Evolutionary conservation across 2,888 invertebrate species (phyloP), one percentile per base, ranked within the genome.

Genomic region (Drosophila flavopinicola): DNA sequence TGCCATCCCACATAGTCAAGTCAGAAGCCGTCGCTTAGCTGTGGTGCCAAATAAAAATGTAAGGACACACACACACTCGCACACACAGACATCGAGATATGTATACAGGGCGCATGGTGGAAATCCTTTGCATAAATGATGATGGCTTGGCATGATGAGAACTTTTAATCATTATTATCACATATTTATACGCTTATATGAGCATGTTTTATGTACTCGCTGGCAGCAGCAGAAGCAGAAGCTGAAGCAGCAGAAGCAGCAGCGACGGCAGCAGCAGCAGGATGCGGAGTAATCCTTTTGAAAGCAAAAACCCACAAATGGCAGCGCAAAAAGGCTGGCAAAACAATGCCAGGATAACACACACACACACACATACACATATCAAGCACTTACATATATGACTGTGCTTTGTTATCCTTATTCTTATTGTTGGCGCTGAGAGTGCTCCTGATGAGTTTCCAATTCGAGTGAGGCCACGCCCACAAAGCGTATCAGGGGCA

Each of bases 141-240:
- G 86, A 83, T 83, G 84, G 78, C 71, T 45, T 68, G 65, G 78
- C 86, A 80, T 83, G 85, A 83, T 86, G 85, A 80, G 86, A 75
- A 87, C 75, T 84, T 86, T 84, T 85, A 88, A 88, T 88, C 88
- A 88, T 89, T 89, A 88, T 89, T 88, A 88, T 88, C 89, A 88
- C 89, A 88, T 88, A 89, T 88, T 88, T 89, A 86, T 88, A 86
- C 86, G 87, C 69, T 88, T 88, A 85, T 87, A 89, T 85, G 88
- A 88, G 88, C 88, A 85, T 89, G 88, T 88, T 89, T 89, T 88
- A 88, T 88, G 79, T 88, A 89, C 89, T 89, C 61, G 66, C 80
- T 75, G 66, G 61, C 63, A 59, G 48, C 25, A 25, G 32, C 42
- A 35, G 38, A 20, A 29, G 45, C 1, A 39, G 32, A 6, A 17